Conservation (phyloP, 1,140 invertebrate genomes). For the Drosophila ogumai region DNA sequence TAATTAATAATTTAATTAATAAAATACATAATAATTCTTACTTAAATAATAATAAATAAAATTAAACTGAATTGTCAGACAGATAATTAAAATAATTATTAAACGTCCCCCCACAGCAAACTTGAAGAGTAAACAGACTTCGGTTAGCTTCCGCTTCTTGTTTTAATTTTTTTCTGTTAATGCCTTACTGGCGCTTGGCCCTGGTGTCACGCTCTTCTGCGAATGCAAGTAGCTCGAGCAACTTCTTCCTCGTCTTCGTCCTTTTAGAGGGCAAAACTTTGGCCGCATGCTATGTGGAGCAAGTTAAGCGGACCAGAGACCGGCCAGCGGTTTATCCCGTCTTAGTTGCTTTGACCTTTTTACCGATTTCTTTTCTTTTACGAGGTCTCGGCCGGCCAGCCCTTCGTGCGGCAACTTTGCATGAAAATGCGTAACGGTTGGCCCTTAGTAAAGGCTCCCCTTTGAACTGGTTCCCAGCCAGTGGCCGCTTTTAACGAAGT, state of each 20-base stretch:
- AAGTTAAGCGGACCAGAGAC: constrained; percentile 60
- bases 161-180: neutral
- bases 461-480: constrained; percentile 50
- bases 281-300: constrained; percentile 67
- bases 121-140: too few species aligned
- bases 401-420: constrained; percentile 48
- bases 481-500: constrained; percentile 12
- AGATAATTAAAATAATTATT: too few species aligned
- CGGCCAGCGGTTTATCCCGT: constrained; percentile 62
- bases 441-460: neutral
- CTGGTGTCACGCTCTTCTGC: constrained; percentile 11
- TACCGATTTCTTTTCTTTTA: constrained; percentile 13
- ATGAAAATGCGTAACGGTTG: constrained; percentile 47
- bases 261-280: constrained; percentile 50
- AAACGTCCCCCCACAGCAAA: too few species aligned
- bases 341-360: constrained; percentile 79
- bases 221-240: neutral
- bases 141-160: too few species aligned
- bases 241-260: neutral
- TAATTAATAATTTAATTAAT: too few species aligned
- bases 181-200: neutral
- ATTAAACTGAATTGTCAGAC: too few species aligned
- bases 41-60: too few species aligned
- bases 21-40: too few species aligned
- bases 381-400: neutral